These are phyloP conservation scores for Cerastoderma edule DNA, from an alignment of 2,888 invertebrate genomes.

Conservation along the genomic window DNA sequence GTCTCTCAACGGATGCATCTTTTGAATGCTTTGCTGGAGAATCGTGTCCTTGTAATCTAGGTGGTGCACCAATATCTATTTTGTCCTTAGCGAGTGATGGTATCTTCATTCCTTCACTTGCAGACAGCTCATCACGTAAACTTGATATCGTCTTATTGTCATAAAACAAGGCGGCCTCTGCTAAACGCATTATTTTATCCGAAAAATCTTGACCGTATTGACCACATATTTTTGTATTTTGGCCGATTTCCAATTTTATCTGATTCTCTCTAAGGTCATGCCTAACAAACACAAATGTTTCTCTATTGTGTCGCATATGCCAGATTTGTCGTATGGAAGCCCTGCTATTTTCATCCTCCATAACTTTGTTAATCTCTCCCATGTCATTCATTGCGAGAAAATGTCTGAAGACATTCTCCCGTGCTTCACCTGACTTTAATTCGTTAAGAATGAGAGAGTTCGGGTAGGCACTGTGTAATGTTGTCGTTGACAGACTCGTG, in stretches of 20 bases:
- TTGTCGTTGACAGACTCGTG: conserved; percentile 25
- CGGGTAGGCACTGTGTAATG: conserved; percentile 39
- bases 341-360: conserved; percentile 31
- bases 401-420: conserved; percentile 33
- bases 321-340: conserved; percentile 28
- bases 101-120: too few species aligned
- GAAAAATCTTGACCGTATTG: not conserved
- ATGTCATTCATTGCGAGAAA: conserved; percentile 45
- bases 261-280: conserved; percentile 13
- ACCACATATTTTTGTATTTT: conserved; percentile 15
- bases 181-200: not conserved
- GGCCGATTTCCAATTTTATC: conserved; percentile 9
- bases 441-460: conserved; percentile 35
- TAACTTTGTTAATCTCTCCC: conserved; percentile 29
- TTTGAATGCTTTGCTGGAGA: too few species aligned
- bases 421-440: conserved; percentile 27
- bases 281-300: conserved; percentile 24
- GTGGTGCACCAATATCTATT: too few species aligned
- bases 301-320: conserved; percentile 29
- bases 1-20: too few species aligned
- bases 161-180: too few species aligned
- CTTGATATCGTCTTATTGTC: too few species aligned
- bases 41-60: too few species aligned
- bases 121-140: too few species aligned
- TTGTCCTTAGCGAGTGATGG: too few species aligned